Evolutionary conservation across 2,113 vertebrate genomes (phyloP).

Genomic region (Theristicus caerulescens): DNA sequence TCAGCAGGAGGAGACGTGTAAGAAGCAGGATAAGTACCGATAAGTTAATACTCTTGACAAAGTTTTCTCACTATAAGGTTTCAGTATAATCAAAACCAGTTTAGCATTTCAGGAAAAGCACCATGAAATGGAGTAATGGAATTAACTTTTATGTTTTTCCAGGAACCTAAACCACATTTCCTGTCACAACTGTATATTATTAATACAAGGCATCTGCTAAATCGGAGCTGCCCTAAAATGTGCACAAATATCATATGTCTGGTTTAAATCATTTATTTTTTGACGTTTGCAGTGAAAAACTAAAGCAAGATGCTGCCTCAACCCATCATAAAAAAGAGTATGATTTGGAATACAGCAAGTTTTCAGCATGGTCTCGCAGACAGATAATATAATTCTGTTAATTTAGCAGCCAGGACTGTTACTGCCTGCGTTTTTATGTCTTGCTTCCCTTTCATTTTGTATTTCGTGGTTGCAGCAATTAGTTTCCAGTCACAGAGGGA

Average conservation of each 20-base stretch:
- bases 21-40: neutral
- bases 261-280: conserved; percentile 74
- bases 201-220: conserved; percentile 80
- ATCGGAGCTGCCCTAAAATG: conserved; percentile 67
- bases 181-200: conserved; percentile 80
- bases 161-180: conserved; percentile 82
- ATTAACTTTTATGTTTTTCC: conserved; percentile 84
- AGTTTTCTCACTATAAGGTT: conserved; percentile 68
- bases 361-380: conserved; percentile 52
- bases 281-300: conserved; percentile 65
- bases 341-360: conserved; percentile 31
- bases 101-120: conserved; percentile 74
- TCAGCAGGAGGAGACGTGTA: neutral
- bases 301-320: conserved; percentile 73
- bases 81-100: conserved; percentile 76
- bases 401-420: conserved; percentile 68
- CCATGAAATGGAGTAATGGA: conserved; percentile 79
- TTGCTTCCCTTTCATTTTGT: conserved; percentile 52
- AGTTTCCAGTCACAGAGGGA: conserved; percentile 49
- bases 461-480: conserved; percentile 52
- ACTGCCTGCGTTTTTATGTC: conserved; percentile 59
- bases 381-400: conserved; percentile 71
- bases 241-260: conserved; percentile 69
- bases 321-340: conserved; percentile 52
- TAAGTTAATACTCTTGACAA: conserved; percentile 52